Percentiles rank a stretch among this genome's conserved stretches.
Evolutionary conservation across 2,113 vertebrate species (phyloP).

Genomic region (Euleptes europaea): DNA sequence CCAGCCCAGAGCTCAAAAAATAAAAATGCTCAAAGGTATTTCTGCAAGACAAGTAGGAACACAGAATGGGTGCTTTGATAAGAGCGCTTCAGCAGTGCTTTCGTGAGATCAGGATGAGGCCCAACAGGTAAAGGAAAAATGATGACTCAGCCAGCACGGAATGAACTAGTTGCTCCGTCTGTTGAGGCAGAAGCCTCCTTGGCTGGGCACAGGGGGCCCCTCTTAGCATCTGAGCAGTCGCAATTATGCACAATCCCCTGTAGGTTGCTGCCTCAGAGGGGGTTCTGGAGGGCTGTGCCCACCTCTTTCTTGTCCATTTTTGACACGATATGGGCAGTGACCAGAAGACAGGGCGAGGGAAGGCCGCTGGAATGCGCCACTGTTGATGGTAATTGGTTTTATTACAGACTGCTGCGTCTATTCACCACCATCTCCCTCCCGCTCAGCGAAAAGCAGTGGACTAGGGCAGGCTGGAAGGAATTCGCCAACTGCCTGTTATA

Average conservation of each 20-base stretch:
- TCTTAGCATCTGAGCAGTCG: neutral
- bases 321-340: neutral
- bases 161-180: fast-evolving
- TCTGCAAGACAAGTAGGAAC: neutral
- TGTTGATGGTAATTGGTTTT: fast-evolving
- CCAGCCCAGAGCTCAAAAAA: neutral
- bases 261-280: neutral
- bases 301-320: neutral
- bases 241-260: too few relatives aligned
- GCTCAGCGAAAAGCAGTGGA: neutral
- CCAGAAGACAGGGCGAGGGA: too few relatives aligned
- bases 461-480: neutral
- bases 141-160: fast-evolving
- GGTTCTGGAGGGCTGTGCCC: neutral
- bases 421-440: neutral
- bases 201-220: too few relatives aligned
- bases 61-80: neutral
- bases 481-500: neutral
- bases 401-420: neutral
- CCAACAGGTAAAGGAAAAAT: neutral
- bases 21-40: too few relatives aligned
- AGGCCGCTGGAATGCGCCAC: neutral
- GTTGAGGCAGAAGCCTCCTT: fast-evolving
- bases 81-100: too few relatives aligned
- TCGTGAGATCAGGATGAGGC: neutral